A percentile compares a stretch with the other conserved stretches of the same genome.
Conservation (phyloP, 2,888 invertebrate species). For the Chirona hameri region DNA sequence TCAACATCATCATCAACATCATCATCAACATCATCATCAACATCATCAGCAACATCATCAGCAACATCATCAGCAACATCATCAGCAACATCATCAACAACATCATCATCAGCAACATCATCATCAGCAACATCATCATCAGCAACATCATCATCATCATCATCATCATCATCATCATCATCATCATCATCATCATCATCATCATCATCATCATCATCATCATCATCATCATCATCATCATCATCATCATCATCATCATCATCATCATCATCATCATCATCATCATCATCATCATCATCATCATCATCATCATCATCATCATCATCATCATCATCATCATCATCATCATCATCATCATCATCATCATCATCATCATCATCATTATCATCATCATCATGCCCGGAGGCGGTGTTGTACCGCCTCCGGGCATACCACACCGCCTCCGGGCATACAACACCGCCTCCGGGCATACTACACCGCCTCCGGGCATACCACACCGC, state of each 20-base stretch:
- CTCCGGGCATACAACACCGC: too few relatives aligned
- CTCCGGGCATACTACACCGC: too few relatives aligned
- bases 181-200: background rate
- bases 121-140: too few relatives aligned
- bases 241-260: conserved; percentile 22
- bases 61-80: too few relatives aligned
- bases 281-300: conserved; percentile 22
- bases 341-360: conserved; percentile 22
- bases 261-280: conserved; percentile 22
- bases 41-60: too few relatives aligned
- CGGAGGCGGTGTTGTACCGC: too few relatives aligned
- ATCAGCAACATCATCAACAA: too few relatives aligned
- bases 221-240: conserved; percentile 22
- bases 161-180: conserved; percentile 22
- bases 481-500: too few relatives aligned
- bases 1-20: conserved; percentile 6
- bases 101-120: too few relatives aligned
- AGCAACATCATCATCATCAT: too few relatives aligned
- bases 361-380: conserved; percentile 22
- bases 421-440: too few relatives aligned
- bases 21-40: too few relatives aligned
- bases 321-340: conserved; percentile 22
- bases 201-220: conserved; percentile 22
- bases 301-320: conserved; percentile 22
- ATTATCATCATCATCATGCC: conserved; percentile 22